Evolutionary conservation across 2,113 vertebrate species (phyloP), one percentile per base, ranked within the genome.

Genomic region (Naja naja): DNA sequence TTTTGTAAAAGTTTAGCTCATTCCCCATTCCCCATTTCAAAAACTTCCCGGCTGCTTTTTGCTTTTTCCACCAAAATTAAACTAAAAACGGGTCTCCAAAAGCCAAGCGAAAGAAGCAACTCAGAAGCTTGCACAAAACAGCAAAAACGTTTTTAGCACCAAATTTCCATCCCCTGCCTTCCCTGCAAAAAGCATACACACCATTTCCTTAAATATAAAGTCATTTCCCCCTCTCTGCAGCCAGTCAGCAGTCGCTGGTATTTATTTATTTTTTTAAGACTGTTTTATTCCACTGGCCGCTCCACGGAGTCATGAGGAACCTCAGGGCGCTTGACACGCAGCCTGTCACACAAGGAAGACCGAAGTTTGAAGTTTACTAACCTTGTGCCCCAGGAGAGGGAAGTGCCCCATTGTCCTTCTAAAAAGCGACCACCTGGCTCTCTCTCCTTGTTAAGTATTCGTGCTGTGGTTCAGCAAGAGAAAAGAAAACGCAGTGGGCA

Each of bases 301-400:
- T 88, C 91, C 86, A 53, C n/a, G 49, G 45, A 93, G 87, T 30
- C 43, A 64, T 89, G 69, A 22, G 30, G 53, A 49, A 88, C 9
- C 30, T 4, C n/a, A 89, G 6, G 90, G 34, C 34, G 22, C 88
- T 7, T 53, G 89, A 52, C 88, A 49, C 8, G 9, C 43, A 49
- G 47, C 47, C 47, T 49, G 47, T 49, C 47, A 49, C 47, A 90
- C 88, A 49, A 34, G n/a, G 0, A 34, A 12, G 2, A 16, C 39
- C 1, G 7, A 85, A 27, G 34, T 94, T 91, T 91, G 69, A 81
- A n/a, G 5, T 3, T 54, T 93, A 98, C 98, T 96, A 27, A 98
- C 98, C 98, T 97, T 94, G 87, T 56, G 97, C 96, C 97, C 97
- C 96, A 23, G 93, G 25, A 93, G 47, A 55, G 89, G 74, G 0